Evolutionary conservation across 2,888 invertebrate genomes (phyloP), one percentile per base, ranked within the genome.

Genomic region (Pemphredon lugubris): DNA sequence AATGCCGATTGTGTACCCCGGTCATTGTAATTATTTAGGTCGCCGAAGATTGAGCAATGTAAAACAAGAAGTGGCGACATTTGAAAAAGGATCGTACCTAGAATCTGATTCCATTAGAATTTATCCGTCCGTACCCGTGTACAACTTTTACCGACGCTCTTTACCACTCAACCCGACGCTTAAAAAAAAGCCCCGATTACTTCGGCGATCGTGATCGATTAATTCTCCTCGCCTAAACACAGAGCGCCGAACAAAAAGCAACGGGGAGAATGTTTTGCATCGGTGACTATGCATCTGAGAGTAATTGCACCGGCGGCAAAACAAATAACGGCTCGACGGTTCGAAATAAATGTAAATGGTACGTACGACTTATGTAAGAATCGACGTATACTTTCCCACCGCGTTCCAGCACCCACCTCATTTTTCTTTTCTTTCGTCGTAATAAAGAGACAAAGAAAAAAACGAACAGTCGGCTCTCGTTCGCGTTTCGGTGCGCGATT

Each of bases 1-100:
- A 65, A 71, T 63, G 78, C 54, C 54, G 75, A 78, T 78, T 65
- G 71, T 65, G 37, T 59, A 26, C 16, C 50, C 50, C 55, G 67
- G 61, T 71, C 78, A 71, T 71, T 78, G 59, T 77, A 78, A 74
- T 77, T 77, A 78, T 77, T 78, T 65, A 65, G 77, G 78, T 74
- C 70, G 70, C 57, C 60, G 69, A n/a, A 34, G 40, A 59, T 78
- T 65, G 65, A 48, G 75, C 64, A 78, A 77, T 18, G 64, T 32
- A 32, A 60, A 70, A 63, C 59, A 34, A 61, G 67, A 55, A 60
- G 55, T 47, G 67, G 26, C 61, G 72, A 57, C 47, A 58, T 60
- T 64, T 40, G 37, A n/a, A 58, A 59, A 40, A 63, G 39, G 61
- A 64, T 39, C 50, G 51, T 11, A 13, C 14, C 23, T 7, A 3